Evolutionary conservation across 2,797 vertebrate species (phyloP).

Genomic region (Antrozous pallidus): DNA sequence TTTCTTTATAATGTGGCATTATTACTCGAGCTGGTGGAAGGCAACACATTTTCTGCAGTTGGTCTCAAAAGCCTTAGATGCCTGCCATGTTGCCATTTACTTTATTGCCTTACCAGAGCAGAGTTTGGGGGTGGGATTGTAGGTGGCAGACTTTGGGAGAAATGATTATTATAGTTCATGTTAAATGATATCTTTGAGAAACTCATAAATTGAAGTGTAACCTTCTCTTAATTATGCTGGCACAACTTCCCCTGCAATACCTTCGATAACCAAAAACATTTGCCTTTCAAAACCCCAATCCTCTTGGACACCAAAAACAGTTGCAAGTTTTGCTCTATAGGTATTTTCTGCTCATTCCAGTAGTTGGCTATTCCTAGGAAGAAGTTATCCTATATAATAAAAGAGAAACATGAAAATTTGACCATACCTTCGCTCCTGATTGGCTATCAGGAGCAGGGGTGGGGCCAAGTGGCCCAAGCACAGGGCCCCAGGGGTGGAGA

Average conservation of each 20-base stretch:
- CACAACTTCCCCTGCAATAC: conserved; percentile 14
- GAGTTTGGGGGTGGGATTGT: conserved; percentile 46
- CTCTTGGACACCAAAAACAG: conserved; percentile 41
- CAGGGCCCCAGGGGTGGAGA: too few species aligned
- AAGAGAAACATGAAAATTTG: too few species aligned
- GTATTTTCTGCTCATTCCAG: not conserved
- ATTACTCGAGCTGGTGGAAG: conserved; percentile 25
- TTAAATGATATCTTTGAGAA: conserved; percentile 61
- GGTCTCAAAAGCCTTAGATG: conserved; percentile 47
- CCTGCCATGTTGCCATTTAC: conserved; percentile 32
- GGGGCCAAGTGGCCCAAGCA: too few species aligned
- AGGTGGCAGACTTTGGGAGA: conserved; percentile 49
- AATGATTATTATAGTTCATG: conserved; percentile 50
- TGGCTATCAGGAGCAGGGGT: too few species aligned
- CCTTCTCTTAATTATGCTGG: conserved; percentile 61
- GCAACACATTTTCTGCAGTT: not conserved
- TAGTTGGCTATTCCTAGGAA: not conserved
- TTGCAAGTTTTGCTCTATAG: not conserved
- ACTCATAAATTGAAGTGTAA: conserved; percentile 61
- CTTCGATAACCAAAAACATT: conserved; percentile 51
- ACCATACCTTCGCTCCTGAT: too few species aligned
- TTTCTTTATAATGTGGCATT: not conserved
- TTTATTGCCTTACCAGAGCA: conserved; percentile 40
- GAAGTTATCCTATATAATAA: too few species aligned
- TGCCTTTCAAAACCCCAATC: conserved; percentile 45